Base-by-base conservation (phyloP, 1,140 invertebrate species). In the Listronotus oregonensis region DNA sequence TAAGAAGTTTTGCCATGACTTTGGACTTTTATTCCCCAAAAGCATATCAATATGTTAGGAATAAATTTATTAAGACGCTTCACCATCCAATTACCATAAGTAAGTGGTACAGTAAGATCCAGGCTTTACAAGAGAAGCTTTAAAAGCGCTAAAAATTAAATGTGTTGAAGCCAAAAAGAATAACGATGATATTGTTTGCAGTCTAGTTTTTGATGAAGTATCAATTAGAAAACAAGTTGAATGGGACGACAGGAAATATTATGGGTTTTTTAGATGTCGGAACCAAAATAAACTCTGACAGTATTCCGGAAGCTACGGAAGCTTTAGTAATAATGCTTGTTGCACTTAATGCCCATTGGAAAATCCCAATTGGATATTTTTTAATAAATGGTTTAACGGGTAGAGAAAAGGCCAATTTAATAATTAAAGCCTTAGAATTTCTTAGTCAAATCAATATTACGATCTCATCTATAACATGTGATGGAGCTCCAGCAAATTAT, bases 241-340 rank as follows among this genome's bases (percentile, higher is more conserved):
- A 65, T 79, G 62, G 64, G 67, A 67, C 47, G 71, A 70, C 8
- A 51, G 47, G 49, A 72, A 69, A 59, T 63, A 27, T 71, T 46
- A 44, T 50, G 44, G 75, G 73, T 9, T 68, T 72, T 61, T 68
- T 79, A 27, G 69, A 77, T 64, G 64, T 76, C 8, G 75, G 75
- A 9, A 70, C 42, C 40, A 64, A 61, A 12, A 21, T 71, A 11
- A 61, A 71, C 39, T 61, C 62, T 50, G 74, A 78, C 64, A 44
- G 55, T 50, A 27, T 72, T 32, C 42, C 62, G 34, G 37, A 69
- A 63, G 77, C 78, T n/a, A 77, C 70, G 62, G 75, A 78, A 61
- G 76, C 70, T 12, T 55, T 79, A 31, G 76, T 78, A 1, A 74
- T 80, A 69, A 70, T 78, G 68, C 18, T 76, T 8, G 70, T 71